Evolutionary conservation across 2,888 invertebrate species (phyloP).

Genomic region (Nineta flava): DNA sequence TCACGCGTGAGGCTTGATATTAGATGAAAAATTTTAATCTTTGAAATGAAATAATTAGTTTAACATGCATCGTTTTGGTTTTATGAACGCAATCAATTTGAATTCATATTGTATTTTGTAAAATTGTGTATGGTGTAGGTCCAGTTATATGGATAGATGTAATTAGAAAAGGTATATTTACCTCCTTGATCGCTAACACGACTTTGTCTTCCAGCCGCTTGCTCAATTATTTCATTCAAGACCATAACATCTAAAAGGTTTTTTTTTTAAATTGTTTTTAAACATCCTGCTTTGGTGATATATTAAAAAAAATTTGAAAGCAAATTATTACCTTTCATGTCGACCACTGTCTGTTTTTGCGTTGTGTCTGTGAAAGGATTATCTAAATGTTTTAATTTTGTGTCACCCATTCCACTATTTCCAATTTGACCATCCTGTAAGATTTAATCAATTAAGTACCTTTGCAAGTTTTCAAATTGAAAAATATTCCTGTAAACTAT

Average conservation of each 20-base stretch:
- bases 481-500: neutral
- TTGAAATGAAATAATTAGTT: no score
- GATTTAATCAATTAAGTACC: slow-evolving; percentile 6
- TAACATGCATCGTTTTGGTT: no score
- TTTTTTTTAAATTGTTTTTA: neutral
- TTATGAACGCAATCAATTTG: no score
- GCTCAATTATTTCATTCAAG: slow-evolving; percentile 90
- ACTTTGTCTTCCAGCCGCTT: slow-evolving; percentile 80
- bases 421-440: slow-evolving; percentile 57
- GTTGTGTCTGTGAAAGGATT: slow-evolving; percentile 84
- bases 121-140: no score
- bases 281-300: neutral
- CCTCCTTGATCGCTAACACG: slow-evolving; percentile 76
- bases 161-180: slow-evolving; percentile 30
- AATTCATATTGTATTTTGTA: no score
- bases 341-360: slow-evolving; percentile 77
- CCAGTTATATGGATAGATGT: no score
- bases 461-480: neutral
- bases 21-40: neutral
- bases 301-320: neutral
- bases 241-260: slow-evolving; percentile 84
- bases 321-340: slow-evolving; percentile 50
- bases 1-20: no score
- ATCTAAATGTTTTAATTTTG: slow-evolving; percentile 70
- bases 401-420: slow-evolving; percentile 54